A percentile compares a stretch with the other conserved stretches of the same genome.
phyloP scores from a whole-genome alignment of 2,113 vertebrate species.

The Tringa solitaria region DNA sequence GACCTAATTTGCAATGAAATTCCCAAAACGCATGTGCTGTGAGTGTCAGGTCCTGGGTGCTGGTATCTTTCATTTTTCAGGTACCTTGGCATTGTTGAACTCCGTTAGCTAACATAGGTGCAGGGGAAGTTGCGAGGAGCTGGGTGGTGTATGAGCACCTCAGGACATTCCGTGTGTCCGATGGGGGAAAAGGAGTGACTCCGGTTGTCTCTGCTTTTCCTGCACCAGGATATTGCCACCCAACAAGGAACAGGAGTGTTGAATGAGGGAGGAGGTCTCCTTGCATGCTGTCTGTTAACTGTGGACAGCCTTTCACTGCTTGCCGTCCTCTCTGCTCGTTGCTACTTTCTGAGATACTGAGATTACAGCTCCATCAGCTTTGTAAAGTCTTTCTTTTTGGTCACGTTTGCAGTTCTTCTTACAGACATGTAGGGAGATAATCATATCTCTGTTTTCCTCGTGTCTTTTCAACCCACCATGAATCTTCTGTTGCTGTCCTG shows the following conservation, averaged over 20 bases:
- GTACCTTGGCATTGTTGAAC: neutral
- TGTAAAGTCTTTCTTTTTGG: neutral
- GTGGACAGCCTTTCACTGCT: neutral
- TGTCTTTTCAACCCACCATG: neutral
- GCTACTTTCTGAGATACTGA: neutral
- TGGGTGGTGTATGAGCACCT: fast-evolving
- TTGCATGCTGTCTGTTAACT: neutral
- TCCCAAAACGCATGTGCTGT: neutral
- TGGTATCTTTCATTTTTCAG: neutral
- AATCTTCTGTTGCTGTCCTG: neutral
- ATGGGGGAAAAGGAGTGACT: neutral
- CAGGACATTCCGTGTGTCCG: fast-evolving
- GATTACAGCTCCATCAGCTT: neutral
- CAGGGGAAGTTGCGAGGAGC: neutral
- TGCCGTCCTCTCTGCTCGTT: neutral
- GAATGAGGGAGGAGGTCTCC: neutral
- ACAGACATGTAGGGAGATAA: neutral
- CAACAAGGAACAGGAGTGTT: fast-evolving
- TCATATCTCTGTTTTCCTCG: neutral
- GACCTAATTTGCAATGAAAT: neutral
- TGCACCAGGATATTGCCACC: neutral
- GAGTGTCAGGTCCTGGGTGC: too few relatives aligned
- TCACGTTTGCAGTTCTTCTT: neutral
- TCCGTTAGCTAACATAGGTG: fast-evolving
- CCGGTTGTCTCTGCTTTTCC: neutral